These are phyloP conservation scores for Drymodes brunneopygia DNA, from an alignment of 2,113 vertebrate species.

Conservation along the genomic window DNA sequence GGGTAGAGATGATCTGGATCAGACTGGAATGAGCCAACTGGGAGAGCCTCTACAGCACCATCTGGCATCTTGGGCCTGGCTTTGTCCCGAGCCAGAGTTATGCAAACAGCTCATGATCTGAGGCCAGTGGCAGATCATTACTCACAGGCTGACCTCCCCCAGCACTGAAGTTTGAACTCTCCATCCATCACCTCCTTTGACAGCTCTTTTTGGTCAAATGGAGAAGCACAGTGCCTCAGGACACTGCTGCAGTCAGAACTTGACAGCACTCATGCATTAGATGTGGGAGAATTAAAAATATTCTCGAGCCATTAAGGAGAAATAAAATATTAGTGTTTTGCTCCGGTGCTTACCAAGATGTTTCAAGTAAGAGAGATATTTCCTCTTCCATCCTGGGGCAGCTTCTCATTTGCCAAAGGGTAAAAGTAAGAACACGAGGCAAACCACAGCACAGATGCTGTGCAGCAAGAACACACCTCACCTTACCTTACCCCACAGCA, in stretches of 20 bases:
- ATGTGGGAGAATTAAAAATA: background rate
- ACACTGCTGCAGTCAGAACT: background rate
- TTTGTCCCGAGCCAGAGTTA: background rate
- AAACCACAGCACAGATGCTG: background rate
- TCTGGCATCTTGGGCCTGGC: background rate
- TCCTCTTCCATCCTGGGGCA: background rate
- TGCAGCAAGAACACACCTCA: background rate
- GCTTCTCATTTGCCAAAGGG: background rate
- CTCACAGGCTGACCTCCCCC: constrained; percentile 6
- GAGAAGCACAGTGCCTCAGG: background rate
- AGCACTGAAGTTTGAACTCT: background rate
- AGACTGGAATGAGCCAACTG: constrained; percentile 3
- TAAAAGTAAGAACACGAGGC: background rate
- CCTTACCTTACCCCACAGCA: background rate
- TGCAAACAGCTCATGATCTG: constrained; percentile 41
- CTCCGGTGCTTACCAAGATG: background rate
- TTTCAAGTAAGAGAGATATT: background rate
- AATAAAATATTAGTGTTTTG: background rate
- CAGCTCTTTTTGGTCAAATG: background rate
- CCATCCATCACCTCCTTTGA: background rate
- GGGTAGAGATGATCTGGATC: background rate
- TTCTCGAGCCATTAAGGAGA: background rate
- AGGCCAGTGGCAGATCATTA: constrained; percentile 23
- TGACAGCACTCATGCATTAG: background rate
- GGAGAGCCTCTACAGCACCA: background rate